Conservation (phyloP, 2,113 vertebrate species). For the Acanthochromis polyacanthus region DNA sequence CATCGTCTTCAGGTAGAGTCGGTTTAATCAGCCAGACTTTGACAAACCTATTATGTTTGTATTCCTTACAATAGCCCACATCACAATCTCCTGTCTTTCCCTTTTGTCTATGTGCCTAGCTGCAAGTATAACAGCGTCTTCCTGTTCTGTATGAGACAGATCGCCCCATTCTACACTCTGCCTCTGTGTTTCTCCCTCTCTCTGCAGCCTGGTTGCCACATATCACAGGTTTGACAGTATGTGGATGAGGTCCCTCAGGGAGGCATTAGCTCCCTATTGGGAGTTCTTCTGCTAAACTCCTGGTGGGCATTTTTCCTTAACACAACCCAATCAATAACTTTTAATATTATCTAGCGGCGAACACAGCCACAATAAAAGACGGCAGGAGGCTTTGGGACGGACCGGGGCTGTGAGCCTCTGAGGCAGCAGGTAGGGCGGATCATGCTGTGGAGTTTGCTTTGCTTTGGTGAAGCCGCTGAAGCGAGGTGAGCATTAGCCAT, state of each 20-base stretch:
- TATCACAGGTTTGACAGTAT: conserved; percentile 66
- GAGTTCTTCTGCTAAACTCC: conserved; percentile 65
- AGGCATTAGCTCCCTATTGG: conserved; percentile 65
- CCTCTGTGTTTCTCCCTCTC: not conserved
- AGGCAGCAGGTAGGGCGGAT: conserved; percentile 12
- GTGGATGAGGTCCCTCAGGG: conserved; percentile 69
- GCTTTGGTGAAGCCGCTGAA: conserved; percentile 30
- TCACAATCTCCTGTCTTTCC: conserved; percentile 11
- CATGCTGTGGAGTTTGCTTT: conserved; percentile 20
- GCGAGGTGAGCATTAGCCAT: conserved; percentile 49
- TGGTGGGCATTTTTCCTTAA: conserved; percentile 55
- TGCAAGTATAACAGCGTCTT: conserved; percentile 33
- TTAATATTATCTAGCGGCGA: conserved; percentile 60
- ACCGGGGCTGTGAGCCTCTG: conserved; percentile 5
- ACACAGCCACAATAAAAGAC: conserved; percentile 32
- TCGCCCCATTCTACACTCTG: not conserved
- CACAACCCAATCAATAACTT: conserved; percentile 75
- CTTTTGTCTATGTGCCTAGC: conserved; percentile 31
- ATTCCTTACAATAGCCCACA: conserved; percentile 28
- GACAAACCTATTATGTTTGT: conserved; percentile 64
- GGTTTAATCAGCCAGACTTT: conserved; percentile 65
- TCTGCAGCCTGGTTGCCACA: conserved; percentile 54
- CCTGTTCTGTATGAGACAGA: conserved; percentile 17
- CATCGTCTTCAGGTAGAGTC: conserved; percentile 44
- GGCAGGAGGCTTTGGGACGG: conserved; percentile 28